Conservation (phyloP, 2,797 vertebrate species). For the Aphelocoma californica region DNA sequence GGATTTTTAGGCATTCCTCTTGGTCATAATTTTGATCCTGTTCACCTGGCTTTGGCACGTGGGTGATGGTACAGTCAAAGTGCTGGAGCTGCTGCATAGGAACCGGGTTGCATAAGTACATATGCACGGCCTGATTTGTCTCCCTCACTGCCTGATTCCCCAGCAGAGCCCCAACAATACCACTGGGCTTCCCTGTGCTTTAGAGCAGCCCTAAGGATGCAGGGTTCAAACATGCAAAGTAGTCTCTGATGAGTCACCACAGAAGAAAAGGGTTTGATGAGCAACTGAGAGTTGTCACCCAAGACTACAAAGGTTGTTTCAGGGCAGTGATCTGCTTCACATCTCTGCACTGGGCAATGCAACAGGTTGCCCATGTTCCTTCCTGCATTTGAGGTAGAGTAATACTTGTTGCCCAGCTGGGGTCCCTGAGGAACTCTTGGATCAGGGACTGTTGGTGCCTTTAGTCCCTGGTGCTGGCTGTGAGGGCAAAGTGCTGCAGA, state of each 20-base stretch:
- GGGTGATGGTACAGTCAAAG: not conserved
- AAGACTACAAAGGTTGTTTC: not conserved
- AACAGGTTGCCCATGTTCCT: not conserved
- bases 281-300: not conserved
- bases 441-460: accelerated
- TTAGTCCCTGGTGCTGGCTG: accelerated
- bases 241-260: not conserved
- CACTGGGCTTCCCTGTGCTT: not conserved
- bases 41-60: not conserved
- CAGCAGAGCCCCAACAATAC: accelerated
- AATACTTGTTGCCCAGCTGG: not conserved
- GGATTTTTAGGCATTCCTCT: not conserved
- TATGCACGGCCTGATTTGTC: not conserved
- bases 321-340: not conserved
- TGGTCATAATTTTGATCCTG: not conserved
- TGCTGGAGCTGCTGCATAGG: accelerated
- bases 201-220: not conserved
- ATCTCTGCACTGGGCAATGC: accelerated
- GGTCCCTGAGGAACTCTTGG: accelerated
- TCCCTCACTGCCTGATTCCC: not conserved
- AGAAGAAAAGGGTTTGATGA: not conserved
- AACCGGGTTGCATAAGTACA: accelerated
- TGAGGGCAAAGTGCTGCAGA: accelerated
- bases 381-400: not conserved
- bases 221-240: not conserved